phyloP scores from a whole-genome alignment of 1,140 invertebrate species.

The Drosophila baimaii region DNA sequence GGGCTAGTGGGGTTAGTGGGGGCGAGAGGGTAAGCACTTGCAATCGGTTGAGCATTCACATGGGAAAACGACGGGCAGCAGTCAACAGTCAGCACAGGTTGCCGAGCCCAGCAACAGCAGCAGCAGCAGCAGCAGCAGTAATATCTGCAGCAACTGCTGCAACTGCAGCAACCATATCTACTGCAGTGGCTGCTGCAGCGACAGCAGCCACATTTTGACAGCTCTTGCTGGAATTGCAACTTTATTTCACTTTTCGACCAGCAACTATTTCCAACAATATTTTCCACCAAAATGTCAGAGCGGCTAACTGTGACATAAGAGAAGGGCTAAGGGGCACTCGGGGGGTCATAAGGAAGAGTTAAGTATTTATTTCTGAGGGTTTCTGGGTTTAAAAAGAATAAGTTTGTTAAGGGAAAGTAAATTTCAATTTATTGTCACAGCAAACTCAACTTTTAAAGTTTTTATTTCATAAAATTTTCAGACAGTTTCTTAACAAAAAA shows the following conservation, averaged over 20 bases:
- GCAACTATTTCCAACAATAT: conserved; percentile 45
- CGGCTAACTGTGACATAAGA: conserved; percentile 69
- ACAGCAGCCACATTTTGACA: conserved; percentile 74
- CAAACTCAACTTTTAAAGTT: too few species aligned
- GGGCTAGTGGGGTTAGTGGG: conserved; percentile 12
- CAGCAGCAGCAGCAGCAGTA: conserved; percentile 4
- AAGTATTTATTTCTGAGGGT: too few species aligned
- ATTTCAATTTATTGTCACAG: too few species aligned
- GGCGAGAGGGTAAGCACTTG: conserved; percentile 42
- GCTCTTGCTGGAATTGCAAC: conserved; percentile 74
- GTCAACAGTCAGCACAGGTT: conserved; percentile 51
- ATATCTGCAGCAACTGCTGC: conserved; percentile 22
- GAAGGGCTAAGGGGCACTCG: conserved; percentile 7
- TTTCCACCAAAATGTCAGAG: conserved; percentile 67
- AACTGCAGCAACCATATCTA: conserved; percentile 13
- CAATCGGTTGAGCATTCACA: conserved; percentile 62
- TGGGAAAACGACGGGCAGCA: conserved; percentile 58
- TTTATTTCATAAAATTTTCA: too few species aligned
- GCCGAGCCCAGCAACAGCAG: conserved; percentile 43
- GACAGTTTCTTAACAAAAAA: too few species aligned
- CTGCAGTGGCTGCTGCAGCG: conserved; percentile 36
- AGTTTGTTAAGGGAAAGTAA: background rate
- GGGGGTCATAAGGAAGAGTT: background rate
- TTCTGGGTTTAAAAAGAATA: background rate
- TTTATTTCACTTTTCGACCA: conserved; percentile 67